Conservation (phyloP, 2,888 invertebrate species). For the Aspidiotus destructor region DNA sequence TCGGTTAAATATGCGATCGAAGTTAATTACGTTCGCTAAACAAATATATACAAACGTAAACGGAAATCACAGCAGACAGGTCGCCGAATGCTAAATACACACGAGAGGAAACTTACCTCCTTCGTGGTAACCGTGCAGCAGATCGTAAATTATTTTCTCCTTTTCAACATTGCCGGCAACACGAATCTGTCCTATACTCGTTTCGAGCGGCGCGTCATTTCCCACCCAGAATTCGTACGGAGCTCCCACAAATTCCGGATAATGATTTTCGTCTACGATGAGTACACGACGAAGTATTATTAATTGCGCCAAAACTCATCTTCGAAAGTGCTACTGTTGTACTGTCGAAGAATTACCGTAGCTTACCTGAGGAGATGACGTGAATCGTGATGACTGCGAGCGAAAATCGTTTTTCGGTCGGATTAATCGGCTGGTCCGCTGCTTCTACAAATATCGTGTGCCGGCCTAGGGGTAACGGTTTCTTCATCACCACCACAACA, state of each 20-base stretch:
- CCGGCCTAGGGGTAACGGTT: constrained; percentile 57
- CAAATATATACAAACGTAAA: too few species aligned
- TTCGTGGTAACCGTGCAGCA: constrained; percentile 72
- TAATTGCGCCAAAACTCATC: neutral
- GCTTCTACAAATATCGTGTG: constrained; percentile 77
- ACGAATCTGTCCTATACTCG: constrained; percentile 74
- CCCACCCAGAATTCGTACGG: constrained; percentile 88
- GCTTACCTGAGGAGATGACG: constrained; percentile 49
- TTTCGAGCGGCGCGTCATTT: constrained; percentile 71
- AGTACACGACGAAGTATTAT: neutral
- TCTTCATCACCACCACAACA: constrained; percentile 53
- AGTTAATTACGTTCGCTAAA: too few species aligned
- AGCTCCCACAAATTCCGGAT: constrained; percentile 70
- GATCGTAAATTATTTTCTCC: constrained; percentile 56
- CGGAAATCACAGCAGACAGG: too few species aligned
- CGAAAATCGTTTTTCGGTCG: constrained; percentile 70
- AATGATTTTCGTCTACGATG: constrained; percentile 39
- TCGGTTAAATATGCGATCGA: too few species aligned
- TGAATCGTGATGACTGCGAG: constrained; percentile 77
- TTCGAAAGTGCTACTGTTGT: neutral
- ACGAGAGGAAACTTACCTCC: constrained; percentile 50
- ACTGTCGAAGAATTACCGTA: too few species aligned
- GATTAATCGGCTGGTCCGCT: constrained; percentile 70
- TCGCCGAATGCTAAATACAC: too few species aligned
- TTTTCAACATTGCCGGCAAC: constrained; percentile 59